Evolutionary conservation across 2,797 vertebrate genomes (phyloP).

Genomic region (Acestrorhynchus altus): DNA sequence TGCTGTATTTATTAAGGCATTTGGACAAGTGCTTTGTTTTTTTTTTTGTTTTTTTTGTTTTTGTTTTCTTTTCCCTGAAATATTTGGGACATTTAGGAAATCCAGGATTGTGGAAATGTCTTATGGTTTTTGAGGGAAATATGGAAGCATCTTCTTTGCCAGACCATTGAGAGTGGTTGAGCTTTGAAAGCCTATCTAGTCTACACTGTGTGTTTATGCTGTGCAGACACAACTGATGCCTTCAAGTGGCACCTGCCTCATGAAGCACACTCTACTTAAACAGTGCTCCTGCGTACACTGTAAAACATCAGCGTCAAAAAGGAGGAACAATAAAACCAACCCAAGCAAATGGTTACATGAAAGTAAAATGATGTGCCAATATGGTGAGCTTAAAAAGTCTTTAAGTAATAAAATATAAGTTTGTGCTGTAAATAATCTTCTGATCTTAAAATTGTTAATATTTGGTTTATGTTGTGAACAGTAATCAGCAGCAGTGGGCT

Average conservation of each 20-base stretch:
- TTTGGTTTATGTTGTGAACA: too few species aligned
- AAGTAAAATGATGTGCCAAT: too few species aligned
- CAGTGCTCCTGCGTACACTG: too few species aligned
- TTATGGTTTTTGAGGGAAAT: not conserved
- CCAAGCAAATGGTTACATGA: too few species aligned
- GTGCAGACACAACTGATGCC: not conserved
- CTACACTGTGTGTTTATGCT: not conserved
- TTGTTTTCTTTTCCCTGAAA: not conserved
- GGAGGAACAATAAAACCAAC: too few species aligned
- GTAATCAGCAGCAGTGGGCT: too few species aligned
- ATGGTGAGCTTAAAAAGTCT: too few species aligned
- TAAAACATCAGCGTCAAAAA: too few species aligned
- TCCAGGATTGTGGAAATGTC: not conserved
- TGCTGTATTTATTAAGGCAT: not conserved
- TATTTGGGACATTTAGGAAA: not conserved
- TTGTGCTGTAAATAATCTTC: too few species aligned
- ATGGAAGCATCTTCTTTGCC: conserved; percentile 13
- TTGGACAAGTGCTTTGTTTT: not conserved
- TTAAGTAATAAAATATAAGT: too few species aligned
- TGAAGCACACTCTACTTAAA: not conserved
- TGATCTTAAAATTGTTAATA: too few species aligned
- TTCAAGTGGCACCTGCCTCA: not conserved
- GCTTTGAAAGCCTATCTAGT: not conserved
- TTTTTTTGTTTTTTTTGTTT: not conserved
- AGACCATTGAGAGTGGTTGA: not conserved